Evolutionary conservation across 2,797 vertebrate genomes (phyloP), one percentile per base, ranked within the genome.

Genomic region (Xiphophorus birchmanni): DNA sequence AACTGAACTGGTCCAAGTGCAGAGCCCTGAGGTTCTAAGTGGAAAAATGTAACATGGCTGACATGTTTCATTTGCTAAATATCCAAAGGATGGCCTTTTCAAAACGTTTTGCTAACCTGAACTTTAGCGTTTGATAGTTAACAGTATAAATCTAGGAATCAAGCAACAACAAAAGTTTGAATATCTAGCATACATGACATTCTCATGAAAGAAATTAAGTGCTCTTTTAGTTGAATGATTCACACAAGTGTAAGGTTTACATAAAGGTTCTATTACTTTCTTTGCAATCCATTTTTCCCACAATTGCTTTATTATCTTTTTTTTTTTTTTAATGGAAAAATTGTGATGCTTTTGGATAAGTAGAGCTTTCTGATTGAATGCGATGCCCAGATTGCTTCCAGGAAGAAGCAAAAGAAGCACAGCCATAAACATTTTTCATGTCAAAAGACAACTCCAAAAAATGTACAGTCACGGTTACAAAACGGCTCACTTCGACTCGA

Each of bases 401-500:
- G 67, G 67, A 72, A 47, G 69, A 47, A 45, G 69, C 12, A 29
- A 45, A 29, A 45, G 11, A 45, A 15, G 18, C 23, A 6, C 17
- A 26, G 6, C 12, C 42, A 72, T 29, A 29, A 72, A 72, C 4
- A 44, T 56, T n/a, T 58, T 48, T 71, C 5, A 23, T 37, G 67
- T 40, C 2, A 21, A 37, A 67, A 67, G n/a, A 58, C 32, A 29
- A 29, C n/a, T n/a, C 29, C 48, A 75, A 29, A 80, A 80, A 77
- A 73, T 65, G 73, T 56, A 63, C 26, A 5, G n/a, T 26, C 9
- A 45, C 74, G 42, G 67, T 67, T 35, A 45, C 32, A 18, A 48
- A 78, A 84, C 71, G 42, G 77, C 79, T 82, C 15, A 4, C 69
- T 9, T 4, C 17, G 32, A 76, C 75, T 73, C 75, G 35, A 81